A percentile compares a stretch with the other conserved stretches of the same genome.
phyloP scores from a whole-genome alignment of 2,888 invertebrate genomes.

The Frankliniella fusca region DNA sequence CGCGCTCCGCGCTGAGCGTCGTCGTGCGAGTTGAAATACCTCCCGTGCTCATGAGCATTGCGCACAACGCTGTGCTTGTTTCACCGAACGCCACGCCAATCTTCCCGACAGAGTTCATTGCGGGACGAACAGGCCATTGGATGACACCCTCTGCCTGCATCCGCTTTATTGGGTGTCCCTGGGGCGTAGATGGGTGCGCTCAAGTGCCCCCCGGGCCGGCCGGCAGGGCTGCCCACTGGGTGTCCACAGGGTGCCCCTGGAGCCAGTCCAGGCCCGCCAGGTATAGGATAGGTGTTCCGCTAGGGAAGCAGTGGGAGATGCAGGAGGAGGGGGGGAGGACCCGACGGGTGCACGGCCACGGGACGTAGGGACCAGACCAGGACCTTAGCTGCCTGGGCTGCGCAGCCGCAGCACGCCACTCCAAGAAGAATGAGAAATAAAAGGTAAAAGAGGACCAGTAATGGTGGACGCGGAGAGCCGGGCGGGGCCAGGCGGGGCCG shows the following conservation, averaged over 20 bases:
- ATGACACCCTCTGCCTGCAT: neutral
- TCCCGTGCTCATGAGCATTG: too few species aligned
- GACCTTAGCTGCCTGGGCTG: neutral
- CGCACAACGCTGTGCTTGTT: too few species aligned
- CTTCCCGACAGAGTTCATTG: too few species aligned
- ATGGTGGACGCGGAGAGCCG: slow-evolving; percentile 1
- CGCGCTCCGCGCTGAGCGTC: too few species aligned
- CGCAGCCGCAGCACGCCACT: neutral
- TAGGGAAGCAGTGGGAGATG: neutral
- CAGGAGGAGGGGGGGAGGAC: neutral
- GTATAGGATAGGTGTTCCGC: neutral
- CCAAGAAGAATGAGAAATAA: slow-evolving; percentile 26
- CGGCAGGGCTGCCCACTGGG: neutral
- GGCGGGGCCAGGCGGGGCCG: neutral
- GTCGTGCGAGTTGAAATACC: too few species aligned
- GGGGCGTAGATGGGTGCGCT: neutral
- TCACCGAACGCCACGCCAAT: too few species aligned
- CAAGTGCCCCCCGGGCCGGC: neutral
- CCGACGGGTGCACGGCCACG: neutral
- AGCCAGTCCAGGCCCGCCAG: neutral
- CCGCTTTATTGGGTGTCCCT: neutral
- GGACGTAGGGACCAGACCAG: neutral
- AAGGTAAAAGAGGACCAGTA: slow-evolving; percentile 11
- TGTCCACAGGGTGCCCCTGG: slow-evolving; percentile 9
- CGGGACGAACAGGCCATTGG: neutral